Evolutionary conservation across 2,113 vertebrate genomes (phyloP).

Genomic region (Monopterus albus): DNA sequence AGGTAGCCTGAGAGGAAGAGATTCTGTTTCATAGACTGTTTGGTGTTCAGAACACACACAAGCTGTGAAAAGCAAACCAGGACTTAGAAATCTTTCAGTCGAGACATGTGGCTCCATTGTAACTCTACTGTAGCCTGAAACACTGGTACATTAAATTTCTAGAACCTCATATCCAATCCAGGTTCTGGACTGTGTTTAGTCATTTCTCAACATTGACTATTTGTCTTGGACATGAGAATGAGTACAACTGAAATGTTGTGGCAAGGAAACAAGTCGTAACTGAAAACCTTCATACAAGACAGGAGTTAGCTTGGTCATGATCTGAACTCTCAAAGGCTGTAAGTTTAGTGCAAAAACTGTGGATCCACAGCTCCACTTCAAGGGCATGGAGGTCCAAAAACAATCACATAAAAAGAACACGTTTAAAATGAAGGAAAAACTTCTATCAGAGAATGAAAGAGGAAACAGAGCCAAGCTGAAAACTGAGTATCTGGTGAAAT

Average conservation of each 20-base stretch:
- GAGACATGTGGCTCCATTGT: conserved; percentile 11
- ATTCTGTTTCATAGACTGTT: conserved; percentile 75
- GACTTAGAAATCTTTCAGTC: conserved; percentile 13
- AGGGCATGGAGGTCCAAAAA: conserved; percentile 80
- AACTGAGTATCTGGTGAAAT: not conserved
- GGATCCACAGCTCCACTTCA: conserved; percentile 81
- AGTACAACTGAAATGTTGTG: conserved; percentile 59
- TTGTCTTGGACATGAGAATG: conserved; percentile 31
- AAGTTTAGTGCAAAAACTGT: conserved; percentile 83
- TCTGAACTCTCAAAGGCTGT: conserved; percentile 66
- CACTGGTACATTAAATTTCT: conserved; percentile 8
- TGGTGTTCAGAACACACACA: conserved; percentile 60
- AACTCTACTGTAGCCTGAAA: conserved; percentile 28
- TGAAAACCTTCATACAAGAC: conserved; percentile 74
- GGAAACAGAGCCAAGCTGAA: conserved; percentile 14
- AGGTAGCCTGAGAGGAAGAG: conserved; percentile 75
- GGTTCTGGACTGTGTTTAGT: conserved; percentile 43
- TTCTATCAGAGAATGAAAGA: conserved; percentile 1
- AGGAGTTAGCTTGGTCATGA: conserved; percentile 56
- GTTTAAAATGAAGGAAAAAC: conserved; percentile 18
- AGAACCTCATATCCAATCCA: conserved; percentile 31
- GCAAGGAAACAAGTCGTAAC: conserved; percentile 42
- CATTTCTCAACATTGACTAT: conserved; percentile 43
- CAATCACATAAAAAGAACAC: conserved; percentile 65
- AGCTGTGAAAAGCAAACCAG: conserved; percentile 49